A percentile compares a stretch with the other conserved stretches of the same genome.
Evolutionary conservation across 2,797 vertebrate genomes (phyloP).

Genomic region (Macrochelys suwanniensis): DNA sequence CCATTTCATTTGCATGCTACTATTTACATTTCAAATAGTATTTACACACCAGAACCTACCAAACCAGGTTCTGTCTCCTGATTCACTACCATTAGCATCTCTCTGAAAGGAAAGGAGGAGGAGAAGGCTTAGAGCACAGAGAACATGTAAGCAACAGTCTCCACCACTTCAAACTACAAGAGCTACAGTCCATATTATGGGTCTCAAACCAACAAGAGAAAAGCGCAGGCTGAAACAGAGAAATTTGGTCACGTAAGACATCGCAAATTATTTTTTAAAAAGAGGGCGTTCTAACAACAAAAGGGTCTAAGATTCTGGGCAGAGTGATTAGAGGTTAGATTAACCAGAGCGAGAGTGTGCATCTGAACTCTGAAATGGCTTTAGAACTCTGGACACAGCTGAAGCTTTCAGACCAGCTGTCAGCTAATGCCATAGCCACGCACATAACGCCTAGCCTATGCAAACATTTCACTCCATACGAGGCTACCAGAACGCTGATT

Average conservation of each 20-base stretch:
- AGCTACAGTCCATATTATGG: background rate
- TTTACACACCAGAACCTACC: constrained; percentile 35
- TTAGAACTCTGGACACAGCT: background rate
- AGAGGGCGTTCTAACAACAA: background rate
- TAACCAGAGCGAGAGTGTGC: background rate
- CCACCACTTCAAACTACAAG: background rate
- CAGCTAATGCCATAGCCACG: background rate
- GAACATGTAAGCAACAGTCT: background rate
- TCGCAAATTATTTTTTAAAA: background rate
- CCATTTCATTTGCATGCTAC: constrained; percentile 24
- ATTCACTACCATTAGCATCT: background rate
- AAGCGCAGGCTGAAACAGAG: background rate
- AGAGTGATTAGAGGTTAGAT: constrained; percentile 2
- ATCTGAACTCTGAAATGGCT: background rate
- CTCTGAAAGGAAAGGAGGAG: background rate
- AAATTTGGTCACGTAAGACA: background rate
- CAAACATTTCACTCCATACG: background rate
- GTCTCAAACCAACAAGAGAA: constrained; percentile 13
- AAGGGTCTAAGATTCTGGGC: background rate
- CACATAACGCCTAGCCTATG: background rate
- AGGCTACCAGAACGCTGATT: background rate
- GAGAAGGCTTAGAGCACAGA: background rate
- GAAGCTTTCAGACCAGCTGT: background rate
- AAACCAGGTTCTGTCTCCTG: background rate
- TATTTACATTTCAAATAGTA: constrained; percentile 57